Conservation (phyloP, 2,888 invertebrate species). For the Caenorhabditis virilis region DNA sequence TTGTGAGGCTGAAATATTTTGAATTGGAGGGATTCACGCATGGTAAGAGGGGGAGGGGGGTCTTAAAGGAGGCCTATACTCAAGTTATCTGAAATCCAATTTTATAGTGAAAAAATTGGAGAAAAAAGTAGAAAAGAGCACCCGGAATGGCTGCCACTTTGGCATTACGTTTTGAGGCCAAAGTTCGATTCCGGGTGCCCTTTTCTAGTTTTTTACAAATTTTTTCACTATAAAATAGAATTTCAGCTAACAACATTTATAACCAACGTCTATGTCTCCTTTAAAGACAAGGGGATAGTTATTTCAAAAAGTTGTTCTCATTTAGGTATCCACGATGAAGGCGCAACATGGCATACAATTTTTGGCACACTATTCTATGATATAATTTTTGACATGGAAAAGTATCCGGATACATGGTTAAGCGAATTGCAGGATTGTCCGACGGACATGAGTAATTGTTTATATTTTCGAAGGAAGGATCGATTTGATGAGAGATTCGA, state of each 20-base stretch:
- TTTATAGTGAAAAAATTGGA: too few species aligned
- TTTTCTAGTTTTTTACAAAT: background rate
- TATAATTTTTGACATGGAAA: slow-evolving; percentile 45
- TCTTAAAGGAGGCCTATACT: too few species aligned
- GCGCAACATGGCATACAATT: slow-evolving; percentile 55
- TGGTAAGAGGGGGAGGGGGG: too few species aligned
- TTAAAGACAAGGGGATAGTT: too few species aligned
- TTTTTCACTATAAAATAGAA: background rate
- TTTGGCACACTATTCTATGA: slow-evolving; percentile 57
- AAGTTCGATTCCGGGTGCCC: too few species aligned
- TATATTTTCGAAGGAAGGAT: slow-evolving; percentile 31
- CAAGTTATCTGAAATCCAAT: too few species aligned
- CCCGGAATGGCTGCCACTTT: too few species aligned
- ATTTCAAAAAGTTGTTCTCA: too few species aligned
- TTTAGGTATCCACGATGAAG: slow-evolving; percentile 54
- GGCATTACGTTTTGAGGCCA: too few species aligned
- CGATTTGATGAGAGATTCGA: slow-evolving; percentile 44
- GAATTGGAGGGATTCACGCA: slow-evolving; percentile 40
- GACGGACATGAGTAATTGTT: slow-evolving; percentile 47
- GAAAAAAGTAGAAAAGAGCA: too few species aligned
- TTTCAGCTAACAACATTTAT: background rate
- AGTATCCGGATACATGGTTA: slow-evolving; percentile 37
- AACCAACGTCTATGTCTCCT: too few species aligned
- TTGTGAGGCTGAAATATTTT: slow-evolving; percentile 52
- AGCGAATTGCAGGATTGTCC: slow-evolving; percentile 54